phyloP scores from a whole-genome alignment of 1,140 invertebrate genomes.

The Parapsyche elsis region DNA sequence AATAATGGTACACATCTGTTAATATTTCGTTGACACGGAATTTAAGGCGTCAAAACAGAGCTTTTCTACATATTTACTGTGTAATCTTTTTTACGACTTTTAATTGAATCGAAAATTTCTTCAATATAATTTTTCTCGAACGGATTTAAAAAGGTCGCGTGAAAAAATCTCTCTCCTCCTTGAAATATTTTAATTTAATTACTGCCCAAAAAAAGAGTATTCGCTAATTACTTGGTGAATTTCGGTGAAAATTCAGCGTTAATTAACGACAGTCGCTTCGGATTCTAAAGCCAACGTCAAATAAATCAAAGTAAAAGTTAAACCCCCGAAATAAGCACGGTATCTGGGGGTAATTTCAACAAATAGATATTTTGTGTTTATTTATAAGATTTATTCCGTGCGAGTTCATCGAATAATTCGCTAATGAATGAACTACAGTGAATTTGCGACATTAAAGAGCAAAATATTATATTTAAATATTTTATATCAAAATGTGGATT shows the following conservation, averaged over 20 bases:
- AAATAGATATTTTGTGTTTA: neutral
- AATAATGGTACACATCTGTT: neutral
- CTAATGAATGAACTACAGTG: too few relatives aligned
- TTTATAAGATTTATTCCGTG: neutral
- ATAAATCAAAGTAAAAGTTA: constrained; percentile 32
- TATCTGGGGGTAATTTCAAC: neutral
- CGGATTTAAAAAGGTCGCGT: too few relatives aligned
- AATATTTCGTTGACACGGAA: neutral
- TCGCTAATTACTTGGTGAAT: constrained; percentile 23
- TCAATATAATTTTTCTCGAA: too few relatives aligned
- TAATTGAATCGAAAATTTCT: too few relatives aligned
- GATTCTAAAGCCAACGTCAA: constrained; percentile 31
- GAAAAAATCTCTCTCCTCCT: neutral
- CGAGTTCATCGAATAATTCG: neutral
- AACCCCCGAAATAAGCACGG: constrained; percentile 6
- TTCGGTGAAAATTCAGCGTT: constrained; percentile 22
- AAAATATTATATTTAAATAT: too few relatives aligned
- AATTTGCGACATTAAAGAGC: too few relatives aligned
- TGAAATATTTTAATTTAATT: constrained; percentile 31
- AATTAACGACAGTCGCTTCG: constrained; percentile 26
- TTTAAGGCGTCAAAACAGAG: too few relatives aligned
- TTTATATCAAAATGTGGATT: too few relatives aligned
- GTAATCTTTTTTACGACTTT: too few relatives aligned
- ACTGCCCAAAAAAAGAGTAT: constrained; percentile 12
- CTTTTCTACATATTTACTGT: too few relatives aligned